Conservation (phyloP, 1,140 invertebrate genomes). For the Branchinecta lynchi region DNA sequence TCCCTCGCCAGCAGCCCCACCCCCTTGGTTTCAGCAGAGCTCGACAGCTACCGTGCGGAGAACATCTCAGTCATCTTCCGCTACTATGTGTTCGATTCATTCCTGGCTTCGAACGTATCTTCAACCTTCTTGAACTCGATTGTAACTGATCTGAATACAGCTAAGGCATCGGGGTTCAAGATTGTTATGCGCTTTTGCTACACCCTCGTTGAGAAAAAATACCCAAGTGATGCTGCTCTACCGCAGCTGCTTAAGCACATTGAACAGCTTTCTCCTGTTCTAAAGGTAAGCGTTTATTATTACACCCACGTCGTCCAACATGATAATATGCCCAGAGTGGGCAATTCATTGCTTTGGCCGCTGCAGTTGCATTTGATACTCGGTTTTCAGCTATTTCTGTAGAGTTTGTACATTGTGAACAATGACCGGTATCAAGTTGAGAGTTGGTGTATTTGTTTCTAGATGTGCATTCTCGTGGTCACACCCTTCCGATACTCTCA, state of each 20-base stretch:
- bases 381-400: no score
- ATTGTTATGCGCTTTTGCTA: slow-evolving; percentile 17
- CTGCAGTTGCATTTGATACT: no score
- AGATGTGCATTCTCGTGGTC: no score
- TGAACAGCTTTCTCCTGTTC: slow-evolving; percentile 14
- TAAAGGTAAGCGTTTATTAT: slow-evolving; percentile 11
- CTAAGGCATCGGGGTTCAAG: slow-evolving; percentile 3
- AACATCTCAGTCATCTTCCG: neutral
- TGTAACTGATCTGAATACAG: neutral
- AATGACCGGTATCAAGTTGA: no score
- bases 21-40: neutral
- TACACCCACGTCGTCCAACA: neutral
- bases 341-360: no score
- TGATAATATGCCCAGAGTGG: neutral
- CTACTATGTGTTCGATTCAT: slow-evolving; percentile 11
- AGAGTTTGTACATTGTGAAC: no score
- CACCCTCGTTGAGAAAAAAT: neutral
- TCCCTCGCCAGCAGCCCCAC: neutral
- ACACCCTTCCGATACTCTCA: no score
- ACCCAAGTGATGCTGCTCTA: neutral
- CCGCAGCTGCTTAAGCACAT: slow-evolving; percentile 15
- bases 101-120: neutral
- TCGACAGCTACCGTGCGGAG: slow-evolving; percentile 11
- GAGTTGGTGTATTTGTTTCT: no score
- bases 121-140: slow-evolving; percentile 11